Conservation (phyloP, 2,888 invertebrate species). For the Meiosimyza decipiens region DNA sequence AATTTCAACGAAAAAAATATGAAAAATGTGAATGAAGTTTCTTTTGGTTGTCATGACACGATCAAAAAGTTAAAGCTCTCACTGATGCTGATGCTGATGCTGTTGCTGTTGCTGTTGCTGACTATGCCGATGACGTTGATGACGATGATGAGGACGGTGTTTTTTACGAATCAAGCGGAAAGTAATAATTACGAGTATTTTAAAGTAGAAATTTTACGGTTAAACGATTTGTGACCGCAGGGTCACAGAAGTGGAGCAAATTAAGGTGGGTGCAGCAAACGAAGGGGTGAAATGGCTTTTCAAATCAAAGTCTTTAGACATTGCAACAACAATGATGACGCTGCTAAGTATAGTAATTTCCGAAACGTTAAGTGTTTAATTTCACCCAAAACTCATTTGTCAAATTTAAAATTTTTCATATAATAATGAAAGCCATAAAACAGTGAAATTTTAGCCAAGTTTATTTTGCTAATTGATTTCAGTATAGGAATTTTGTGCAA, state of each 20-base stretch:
- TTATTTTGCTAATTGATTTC: too few species aligned
- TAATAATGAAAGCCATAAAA: too few species aligned
- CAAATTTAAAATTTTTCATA: too few species aligned
- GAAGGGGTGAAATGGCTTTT: too few species aligned
- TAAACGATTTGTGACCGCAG: conserved; percentile 27
- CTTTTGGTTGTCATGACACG: conserved; percentile 10
- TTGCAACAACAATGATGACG: too few species aligned
- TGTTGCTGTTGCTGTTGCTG: background rate
- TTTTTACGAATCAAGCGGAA: conserved; percentile 28
- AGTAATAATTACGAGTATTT: conserved; percentile 16
- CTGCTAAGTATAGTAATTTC: too few species aligned
- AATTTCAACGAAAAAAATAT: background rate
- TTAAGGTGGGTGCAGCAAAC: too few species aligned
- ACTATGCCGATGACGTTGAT: conserved; percentile 10
- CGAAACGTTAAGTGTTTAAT: too few species aligned
- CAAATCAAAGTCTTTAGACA: too few species aligned
- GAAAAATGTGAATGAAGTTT: conserved; percentile 17
- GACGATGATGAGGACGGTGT: conserved; percentile 17
- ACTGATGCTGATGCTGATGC: conserved; percentile 1
- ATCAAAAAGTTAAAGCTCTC: background rate
- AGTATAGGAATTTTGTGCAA: too few species aligned
- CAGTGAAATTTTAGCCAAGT: too few species aligned
- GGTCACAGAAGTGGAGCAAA: background rate
- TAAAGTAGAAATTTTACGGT: conserved; percentile 28
- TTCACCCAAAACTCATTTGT: too few species aligned